Conservation (phyloP, 2,888 invertebrate genomes). For the Drosophila histrio region DNA sequence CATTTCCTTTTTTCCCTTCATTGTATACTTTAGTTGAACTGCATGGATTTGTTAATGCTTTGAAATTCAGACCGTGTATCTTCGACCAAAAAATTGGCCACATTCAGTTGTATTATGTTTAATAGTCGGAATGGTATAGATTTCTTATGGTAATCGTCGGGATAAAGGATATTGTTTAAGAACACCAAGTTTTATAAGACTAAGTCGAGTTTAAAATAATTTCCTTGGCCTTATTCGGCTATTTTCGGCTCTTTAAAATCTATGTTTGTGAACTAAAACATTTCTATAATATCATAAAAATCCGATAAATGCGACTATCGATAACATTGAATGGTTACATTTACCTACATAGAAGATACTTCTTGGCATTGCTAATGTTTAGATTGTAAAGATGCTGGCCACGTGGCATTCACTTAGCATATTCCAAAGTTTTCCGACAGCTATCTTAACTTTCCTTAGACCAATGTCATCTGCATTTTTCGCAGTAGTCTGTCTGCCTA, state of each 20-base stretch:
- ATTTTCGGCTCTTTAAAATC: too few species aligned
- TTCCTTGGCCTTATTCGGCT: too few species aligned
- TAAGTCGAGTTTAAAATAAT: too few species aligned
- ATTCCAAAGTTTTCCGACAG: background rate
- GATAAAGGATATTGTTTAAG: too few species aligned
- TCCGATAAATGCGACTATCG: too few species aligned
- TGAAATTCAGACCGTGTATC: background rate
- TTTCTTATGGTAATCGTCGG: background rate
- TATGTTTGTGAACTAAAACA: too few species aligned
- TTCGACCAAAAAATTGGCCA: background rate
- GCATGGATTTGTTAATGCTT: background rate
- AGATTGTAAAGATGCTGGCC: conserved; percentile 21
- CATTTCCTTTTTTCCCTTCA: background rate
- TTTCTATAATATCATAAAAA: too few species aligned
- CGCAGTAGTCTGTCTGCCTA: conserved; percentile 11
- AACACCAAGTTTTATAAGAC: too few species aligned
- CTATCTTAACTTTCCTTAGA: conserved; percentile 16
- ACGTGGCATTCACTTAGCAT: conserved; percentile 42
- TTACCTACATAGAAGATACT: too few species aligned
- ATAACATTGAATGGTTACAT: too few species aligned
- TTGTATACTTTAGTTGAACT: background rate
- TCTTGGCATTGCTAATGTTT: too few species aligned
- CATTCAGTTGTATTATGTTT: background rate
- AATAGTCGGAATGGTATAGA: background rate
- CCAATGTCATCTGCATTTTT: conserved; percentile 46